Percentiles rank a stretch among this genome's conserved stretches.
Conservation (phyloP, 2,113 vertebrate genomes). For the Cyanoderma ruficeps region DNA sequence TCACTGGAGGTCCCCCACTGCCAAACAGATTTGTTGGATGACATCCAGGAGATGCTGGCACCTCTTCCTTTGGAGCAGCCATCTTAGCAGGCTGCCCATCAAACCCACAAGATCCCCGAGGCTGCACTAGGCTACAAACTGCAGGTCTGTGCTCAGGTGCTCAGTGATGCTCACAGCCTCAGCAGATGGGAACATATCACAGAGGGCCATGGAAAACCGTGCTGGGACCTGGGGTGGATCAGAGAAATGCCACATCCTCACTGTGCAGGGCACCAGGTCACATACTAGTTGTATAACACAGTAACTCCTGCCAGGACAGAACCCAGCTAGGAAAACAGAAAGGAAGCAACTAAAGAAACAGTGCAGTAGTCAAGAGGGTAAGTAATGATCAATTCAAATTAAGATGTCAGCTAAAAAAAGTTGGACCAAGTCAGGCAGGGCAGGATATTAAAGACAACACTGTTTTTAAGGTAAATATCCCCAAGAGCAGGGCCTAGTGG, state of each 20-base stretch:
- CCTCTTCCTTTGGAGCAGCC: neutral
- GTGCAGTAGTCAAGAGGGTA: neutral
- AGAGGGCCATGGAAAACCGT: accelerated
- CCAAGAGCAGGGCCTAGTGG: neutral
- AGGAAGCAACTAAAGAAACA: neutral
- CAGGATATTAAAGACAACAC: neutral
- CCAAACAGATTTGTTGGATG: neutral
- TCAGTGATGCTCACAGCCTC: accelerated
- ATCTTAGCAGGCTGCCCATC: neutral
- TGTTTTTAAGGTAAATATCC: neutral
- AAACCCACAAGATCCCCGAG: neutral
- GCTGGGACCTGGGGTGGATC: neutral
- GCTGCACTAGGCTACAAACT: neutral
- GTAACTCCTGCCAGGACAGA: neutral
- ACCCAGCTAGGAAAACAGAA: neutral
- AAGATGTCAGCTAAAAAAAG: neutral
- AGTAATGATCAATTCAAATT: neutral
- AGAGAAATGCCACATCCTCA: neutral
- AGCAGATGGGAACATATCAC: neutral
- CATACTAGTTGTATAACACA: accelerated
- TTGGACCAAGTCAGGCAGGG: neutral
- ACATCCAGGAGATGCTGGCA: neutral
- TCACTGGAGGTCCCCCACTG: neutral
- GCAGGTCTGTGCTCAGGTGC: neutral
- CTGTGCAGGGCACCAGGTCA: neutral